These are phyloP conservation scores for Patella vulgata DNA, from an alignment of 1,140 invertebrate species.

Conservation along the genomic window DNA sequence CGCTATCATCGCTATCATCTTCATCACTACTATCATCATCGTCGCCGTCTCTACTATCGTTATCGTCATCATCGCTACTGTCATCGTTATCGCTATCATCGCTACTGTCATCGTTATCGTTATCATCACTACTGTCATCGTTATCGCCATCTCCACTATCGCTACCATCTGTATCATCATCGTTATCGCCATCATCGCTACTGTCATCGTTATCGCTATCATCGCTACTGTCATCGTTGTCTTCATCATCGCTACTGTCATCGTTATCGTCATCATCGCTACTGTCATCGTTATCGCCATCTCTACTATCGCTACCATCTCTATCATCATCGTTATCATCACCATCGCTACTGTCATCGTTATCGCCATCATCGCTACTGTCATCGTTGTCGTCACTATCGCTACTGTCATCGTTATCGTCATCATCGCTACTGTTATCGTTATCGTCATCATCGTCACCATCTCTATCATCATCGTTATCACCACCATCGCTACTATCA, in stretches of 20 bases:
- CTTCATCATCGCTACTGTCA: background rate
- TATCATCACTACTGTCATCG: background rate
- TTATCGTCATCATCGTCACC: no score
- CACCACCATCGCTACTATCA: no score
- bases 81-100: background rate
- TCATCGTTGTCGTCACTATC: background rate
- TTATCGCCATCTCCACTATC: background rate
- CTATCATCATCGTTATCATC: background rate
- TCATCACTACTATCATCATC: background rate
- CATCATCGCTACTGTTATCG: background rate
- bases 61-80: background rate
- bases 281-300: background rate
- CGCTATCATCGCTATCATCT: no score
- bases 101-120: background rate
- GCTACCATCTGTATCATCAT: background rate
- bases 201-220: background rate
- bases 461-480: no score
- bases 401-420: background rate
- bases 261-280: background rate
- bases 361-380: background rate
- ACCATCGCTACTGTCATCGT: background rate
- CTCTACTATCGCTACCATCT: background rate
- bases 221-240: background rate
- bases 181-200: background rate
- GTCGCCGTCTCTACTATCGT: background rate